phyloP scores from a whole-genome alignment of 2,113 vertebrate genomes.

The Amphiprion ocellaris region DNA sequence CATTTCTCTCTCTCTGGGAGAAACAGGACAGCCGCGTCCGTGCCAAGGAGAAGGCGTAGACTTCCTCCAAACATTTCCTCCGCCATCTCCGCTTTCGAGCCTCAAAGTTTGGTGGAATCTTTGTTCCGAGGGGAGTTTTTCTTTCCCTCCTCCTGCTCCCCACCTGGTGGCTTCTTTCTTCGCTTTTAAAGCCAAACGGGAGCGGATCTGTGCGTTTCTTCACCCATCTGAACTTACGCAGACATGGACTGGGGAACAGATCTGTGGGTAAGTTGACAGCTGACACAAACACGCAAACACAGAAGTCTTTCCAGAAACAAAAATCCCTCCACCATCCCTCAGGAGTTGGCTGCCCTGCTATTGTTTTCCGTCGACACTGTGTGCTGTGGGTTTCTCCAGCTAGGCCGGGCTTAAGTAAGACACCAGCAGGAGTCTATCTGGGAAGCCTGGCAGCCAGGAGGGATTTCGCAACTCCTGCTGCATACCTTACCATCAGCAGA shows the following conservation, averaged over 20 bases:
- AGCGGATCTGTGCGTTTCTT: neutral
- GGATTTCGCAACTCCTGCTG: slow-evolving; percentile 71
- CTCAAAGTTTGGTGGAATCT: slow-evolving; percentile 32
- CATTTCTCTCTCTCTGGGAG: slow-evolving; percentile 43
- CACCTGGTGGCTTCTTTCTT: slow-evolving; percentile 15
- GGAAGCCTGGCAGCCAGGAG: slow-evolving; percentile 26
- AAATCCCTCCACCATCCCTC: slow-evolving; percentile 6
- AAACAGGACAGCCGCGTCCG: slow-evolving; percentile 56
- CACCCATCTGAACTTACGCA: slow-evolving; percentile 21
- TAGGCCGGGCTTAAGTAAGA: slow-evolving; percentile 26
- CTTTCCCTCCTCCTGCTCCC: neutral
- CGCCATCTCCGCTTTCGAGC: slow-evolving; percentile 60
- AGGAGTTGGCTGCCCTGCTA: neutral
- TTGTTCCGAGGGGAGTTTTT: neutral
- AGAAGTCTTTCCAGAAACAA: neutral
- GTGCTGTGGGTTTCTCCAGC: slow-evolving; percentile 5
- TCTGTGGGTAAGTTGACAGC: slow-evolving; percentile 81
- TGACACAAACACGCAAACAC: slow-evolving; percentile 24
- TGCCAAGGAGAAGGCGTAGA: slow-evolving; percentile 77
- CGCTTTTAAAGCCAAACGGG: neutral
- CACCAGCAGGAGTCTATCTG: slow-evolving; percentile 36
- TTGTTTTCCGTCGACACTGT: slow-evolving; percentile 10
- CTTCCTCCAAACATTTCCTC: slow-evolving; percentile 78
- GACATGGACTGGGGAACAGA: slow-evolving; percentile 82
- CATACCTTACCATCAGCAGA: slow-evolving; percentile 55